A percentile compares a stretch with the other conserved stretches of the same genome.
Conservation (phyloP, 35 echinoderm and acorn worm species). For the Eucidaris tribuloides region DNA sequence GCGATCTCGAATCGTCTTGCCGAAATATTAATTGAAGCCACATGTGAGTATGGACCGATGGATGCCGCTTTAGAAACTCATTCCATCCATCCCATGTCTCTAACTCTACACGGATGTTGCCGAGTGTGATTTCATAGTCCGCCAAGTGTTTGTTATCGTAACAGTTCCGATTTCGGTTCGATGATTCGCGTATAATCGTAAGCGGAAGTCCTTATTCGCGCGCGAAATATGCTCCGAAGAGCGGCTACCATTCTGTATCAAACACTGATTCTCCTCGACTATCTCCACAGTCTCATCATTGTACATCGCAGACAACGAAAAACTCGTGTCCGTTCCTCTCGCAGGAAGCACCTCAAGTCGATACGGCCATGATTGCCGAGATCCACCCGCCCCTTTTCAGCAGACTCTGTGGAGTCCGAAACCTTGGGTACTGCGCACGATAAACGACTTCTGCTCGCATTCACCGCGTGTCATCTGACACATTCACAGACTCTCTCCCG, state of each 20-base stretch:
- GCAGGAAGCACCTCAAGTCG: constrained; percentile 69
- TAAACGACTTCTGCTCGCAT: constrained; percentile 76
- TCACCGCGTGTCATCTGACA: constrained; percentile 85
- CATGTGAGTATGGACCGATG: constrained; percentile 73
- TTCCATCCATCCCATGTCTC: constrained; percentile 97
- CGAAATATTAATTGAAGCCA: constrained; percentile 50
- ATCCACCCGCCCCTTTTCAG: constrained; percentile 62
- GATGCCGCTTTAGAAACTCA: constrained; percentile 80
- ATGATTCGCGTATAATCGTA: constrained; percentile 72
- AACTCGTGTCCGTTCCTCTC: constrained; percentile 80
- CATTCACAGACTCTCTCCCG: constrained; percentile 66
- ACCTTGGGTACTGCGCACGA: constrained; percentile 84
- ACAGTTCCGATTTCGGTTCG: constrained; percentile 70
- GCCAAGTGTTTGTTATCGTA: constrained; percentile 60
- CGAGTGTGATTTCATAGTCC: constrained; percentile 68
- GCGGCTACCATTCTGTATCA: constrained; percentile 55
- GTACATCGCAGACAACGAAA: constrained; percentile 66
- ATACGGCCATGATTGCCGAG: constrained; percentile 76
- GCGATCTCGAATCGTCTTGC: constrained; percentile 59
- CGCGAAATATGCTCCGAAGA: constrained; percentile 55
- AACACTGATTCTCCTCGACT: constrained; percentile 68
- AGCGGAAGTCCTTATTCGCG: constrained; percentile 71
- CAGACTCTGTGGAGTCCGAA: too few relatives aligned
- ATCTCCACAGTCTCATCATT: constrained; percentile 95
- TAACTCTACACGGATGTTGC: constrained; percentile 45